A percentile compares a stretch with the other conserved stretches of the same genome.
These are phyloP conservation scores for Anabas testudineus DNA, from an alignment of 2,797 vertebrate species.

Conservation along the genomic window DNA sequence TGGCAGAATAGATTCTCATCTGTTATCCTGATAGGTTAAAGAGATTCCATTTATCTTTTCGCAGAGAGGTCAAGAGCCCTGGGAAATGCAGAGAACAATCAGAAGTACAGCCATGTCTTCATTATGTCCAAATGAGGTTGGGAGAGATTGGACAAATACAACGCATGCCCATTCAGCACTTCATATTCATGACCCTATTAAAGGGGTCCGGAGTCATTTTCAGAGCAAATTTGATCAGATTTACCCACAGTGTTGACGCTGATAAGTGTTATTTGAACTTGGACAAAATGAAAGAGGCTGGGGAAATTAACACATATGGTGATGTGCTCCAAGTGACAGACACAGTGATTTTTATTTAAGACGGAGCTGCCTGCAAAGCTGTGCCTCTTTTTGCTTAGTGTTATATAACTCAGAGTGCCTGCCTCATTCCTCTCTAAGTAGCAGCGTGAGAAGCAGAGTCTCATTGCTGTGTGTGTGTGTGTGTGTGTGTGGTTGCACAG, in stretches of 20 bases:
- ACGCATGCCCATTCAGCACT: conserved; percentile 67
- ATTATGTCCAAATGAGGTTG: conserved; percentile 85
- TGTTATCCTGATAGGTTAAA: conserved; percentile 68
- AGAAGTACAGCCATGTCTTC: conserved; percentile 77
- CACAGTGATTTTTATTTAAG: conserved; percentile 32
- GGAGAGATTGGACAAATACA: conserved; percentile 82
- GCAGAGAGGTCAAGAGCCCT: conserved; percentile 71
- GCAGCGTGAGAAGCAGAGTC: conserved; percentile 34
- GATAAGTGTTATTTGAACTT: conserved; percentile 71
- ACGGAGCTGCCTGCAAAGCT: background rate
- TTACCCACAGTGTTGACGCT: conserved; percentile 58
- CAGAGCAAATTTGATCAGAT: conserved; percentile 90
- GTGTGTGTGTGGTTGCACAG: conserved; percentile 69
- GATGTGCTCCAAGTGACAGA: conserved; percentile 44
- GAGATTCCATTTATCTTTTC: conserved; percentile 77
- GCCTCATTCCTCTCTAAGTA: conserved; percentile 33
- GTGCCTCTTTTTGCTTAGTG: conserved; percentile 25
- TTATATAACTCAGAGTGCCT: conserved; percentile 58
- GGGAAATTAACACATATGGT: conserved; percentile 44
- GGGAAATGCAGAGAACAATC: conserved; percentile 75
- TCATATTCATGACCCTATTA: conserved; percentile 85
- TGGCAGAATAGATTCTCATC: conserved; percentile 55
- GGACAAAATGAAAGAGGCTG: conserved; percentile 50
- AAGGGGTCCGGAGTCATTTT: conserved; percentile 89
- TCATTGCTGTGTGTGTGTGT: conserved; percentile 38